Percentiles rank a stretch among this genome's conserved stretches.
Conservation (phyloP, 2,113 vertebrate genomes). For the Pelmatolapia mariae region DNA sequence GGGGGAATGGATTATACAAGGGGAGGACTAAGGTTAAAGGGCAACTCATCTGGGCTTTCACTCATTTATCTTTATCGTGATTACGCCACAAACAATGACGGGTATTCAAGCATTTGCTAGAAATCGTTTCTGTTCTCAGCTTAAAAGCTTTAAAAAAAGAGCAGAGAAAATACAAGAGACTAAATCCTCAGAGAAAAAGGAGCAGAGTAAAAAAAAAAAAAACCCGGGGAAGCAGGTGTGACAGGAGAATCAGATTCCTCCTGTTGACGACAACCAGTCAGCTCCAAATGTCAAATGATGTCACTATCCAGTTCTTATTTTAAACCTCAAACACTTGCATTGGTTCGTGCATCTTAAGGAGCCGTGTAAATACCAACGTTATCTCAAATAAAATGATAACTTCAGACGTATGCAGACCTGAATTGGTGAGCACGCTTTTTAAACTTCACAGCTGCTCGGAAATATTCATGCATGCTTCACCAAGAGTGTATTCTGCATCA, state of each 20-base stretch:
- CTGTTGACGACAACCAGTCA: neutral
- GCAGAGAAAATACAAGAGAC: neutral
- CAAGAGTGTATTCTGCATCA: neutral
- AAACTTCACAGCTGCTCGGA: neutral
- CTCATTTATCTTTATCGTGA: neutral
- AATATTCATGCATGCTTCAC: neutral
- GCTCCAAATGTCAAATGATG: conserved; percentile 58
- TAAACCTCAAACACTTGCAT: neutral
- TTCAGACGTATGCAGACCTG: neutral
- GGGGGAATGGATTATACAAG: neutral
- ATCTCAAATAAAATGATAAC: neutral
- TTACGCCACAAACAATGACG: neutral
- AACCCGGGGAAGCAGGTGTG: neutral
- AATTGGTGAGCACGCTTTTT: neutral
- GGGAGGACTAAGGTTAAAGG: neutral
- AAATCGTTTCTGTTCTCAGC: neutral
- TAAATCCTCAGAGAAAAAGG: neutral
- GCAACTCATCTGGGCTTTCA: neutral
- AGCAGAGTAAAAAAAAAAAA: neutral
- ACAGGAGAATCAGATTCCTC: neutral
- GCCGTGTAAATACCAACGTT: neutral
- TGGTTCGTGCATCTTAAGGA: neutral
- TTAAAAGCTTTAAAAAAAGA: neutral
- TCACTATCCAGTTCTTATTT: conserved; percentile 18
- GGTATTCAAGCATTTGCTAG: neutral